Evolutionary conservation across 2,888 invertebrate genomes (phyloP), one percentile per base, ranked within the genome.

Genomic region (Iselma pallidipennis): DNA sequence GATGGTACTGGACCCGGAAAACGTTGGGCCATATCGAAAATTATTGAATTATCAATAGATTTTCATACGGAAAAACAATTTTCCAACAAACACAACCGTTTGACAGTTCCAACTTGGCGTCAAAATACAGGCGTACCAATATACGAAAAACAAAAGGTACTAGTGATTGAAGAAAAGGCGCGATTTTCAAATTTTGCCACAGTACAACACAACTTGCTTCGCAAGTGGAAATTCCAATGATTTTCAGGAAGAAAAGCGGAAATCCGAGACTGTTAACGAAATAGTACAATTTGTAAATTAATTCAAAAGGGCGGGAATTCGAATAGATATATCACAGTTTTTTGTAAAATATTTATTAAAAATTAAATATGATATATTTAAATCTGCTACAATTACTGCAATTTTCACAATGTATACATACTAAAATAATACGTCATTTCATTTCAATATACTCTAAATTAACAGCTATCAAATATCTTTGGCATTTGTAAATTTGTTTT

Each of bases 1-100:
- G 77, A 80, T 42, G 85, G 84, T 45, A 83, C 85, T 60, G 82
- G 78, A n/a, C 78, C 82, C 12, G 85, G 84, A 81, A 86, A 86
- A 59, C 86, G 81, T 73, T 86, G 85, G 54, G 86, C 85, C 86
- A 86, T 86, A 5, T 4, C 14, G 14, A 10, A 49, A 16, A 48
- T 50, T 4, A 10, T 4, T 2, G 3, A 26, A 25, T 29, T 28
- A 26, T 29, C 25, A 26, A 16, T 9, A 4, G 48, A 55, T 48
- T 53, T 19, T 4, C 2, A 29, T 16, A n/a, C 6, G 7, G 9
- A 14, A 14, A 28, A 52, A 52, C 19, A 48, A 14, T 14, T 48
- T 7, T 9, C 16, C 16, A 14, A 52, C 29, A 28, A 52, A 42
- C 26, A 21, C 54, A 37, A 54, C 9, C 21, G 6, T 29, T 26